These are phyloP conservation scores for Petrolisthes manimaculis DNA, from an alignment of 2,888 invertebrate genomes.

Conservation along the genomic window DNA sequence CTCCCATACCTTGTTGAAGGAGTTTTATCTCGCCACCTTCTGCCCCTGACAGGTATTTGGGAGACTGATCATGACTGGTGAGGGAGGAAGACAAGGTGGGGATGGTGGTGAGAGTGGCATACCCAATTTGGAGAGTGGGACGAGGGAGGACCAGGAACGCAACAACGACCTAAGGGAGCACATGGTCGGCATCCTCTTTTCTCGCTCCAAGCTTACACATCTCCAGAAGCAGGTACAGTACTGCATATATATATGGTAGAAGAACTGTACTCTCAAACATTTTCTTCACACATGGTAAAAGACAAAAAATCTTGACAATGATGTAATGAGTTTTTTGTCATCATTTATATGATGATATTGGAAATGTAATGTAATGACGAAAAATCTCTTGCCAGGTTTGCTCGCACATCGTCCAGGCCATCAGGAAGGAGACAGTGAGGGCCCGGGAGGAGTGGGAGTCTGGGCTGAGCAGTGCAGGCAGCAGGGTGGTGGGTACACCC, in stretches of 20 bases:
- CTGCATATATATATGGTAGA: too few relatives aligned
- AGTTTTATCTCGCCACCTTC: background rate
- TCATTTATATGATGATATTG: too few relatives aligned
- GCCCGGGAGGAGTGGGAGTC: constrained; percentile 93
- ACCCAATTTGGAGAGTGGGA: constrained; percentile 67
- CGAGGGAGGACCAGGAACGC: constrained; percentile 70
- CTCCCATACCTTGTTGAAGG: too few relatives aligned
- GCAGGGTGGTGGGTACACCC: constrained; percentile 43
- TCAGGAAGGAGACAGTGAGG: constrained; percentile 86
- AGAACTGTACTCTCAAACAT: too few relatives aligned
- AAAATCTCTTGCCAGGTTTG: constrained; percentile 63
- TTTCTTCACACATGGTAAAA: background rate
- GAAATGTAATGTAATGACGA: too few relatives aligned
- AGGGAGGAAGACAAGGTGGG: constrained; percentile 69
- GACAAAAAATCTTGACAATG: background rate
- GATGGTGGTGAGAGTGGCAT: constrained; percentile 73
- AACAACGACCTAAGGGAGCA: constrained; percentile 89
- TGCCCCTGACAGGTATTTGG: constrained; percentile 82
- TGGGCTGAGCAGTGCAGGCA: constrained; percentile 72
- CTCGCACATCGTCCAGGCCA: constrained; percentile 78
- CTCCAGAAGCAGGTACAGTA: constrained; percentile 85
- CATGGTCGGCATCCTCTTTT: constrained; percentile 95
- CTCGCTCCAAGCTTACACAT: constrained; percentile 91
- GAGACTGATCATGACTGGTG: constrained; percentile 77
- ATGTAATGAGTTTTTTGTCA: background rate